Evolutionary conservation across 2,888 invertebrate genomes (phyloP).

Genomic region (Scaptomyza reducta): DNA sequence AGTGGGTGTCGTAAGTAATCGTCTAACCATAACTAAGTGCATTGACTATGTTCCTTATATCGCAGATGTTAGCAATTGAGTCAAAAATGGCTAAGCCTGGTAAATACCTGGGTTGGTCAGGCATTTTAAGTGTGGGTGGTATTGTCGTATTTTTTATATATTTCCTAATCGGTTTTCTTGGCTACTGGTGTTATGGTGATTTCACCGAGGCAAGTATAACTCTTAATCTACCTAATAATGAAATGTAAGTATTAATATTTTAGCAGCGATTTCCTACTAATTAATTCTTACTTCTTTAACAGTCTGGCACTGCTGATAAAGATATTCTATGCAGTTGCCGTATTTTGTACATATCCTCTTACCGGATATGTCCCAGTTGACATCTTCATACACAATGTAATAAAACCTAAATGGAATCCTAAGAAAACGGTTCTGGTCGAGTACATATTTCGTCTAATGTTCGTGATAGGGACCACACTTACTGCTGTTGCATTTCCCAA

Average conservation of each 20-base stretch:
- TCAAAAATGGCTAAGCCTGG: conserved; percentile 95
- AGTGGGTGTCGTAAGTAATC: conserved; percentile 88
- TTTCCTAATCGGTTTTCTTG: conserved; percentile 93
- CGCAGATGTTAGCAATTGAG: conserved; percentile 95
- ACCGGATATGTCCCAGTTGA: conserved; percentile 98
- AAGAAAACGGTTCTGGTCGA: conserved; percentile 31
- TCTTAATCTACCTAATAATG: conserved; percentile 89
- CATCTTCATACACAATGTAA: conserved; percentile 89
- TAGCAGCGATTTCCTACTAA: neutral
- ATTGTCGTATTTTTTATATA: conserved; percentile 90
- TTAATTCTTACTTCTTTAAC: conserved; percentile 42
- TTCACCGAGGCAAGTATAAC: conserved; percentile 91
- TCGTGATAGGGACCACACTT: conserved; percentile 24
- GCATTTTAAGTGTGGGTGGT: conserved; percentile 95
- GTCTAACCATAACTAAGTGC: neutral
- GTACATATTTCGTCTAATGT: conserved; percentile 25
- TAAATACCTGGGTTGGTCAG: conserved; percentile 93
- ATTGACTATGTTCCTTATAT: neutral
- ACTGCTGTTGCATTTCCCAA: conserved; percentile 49
- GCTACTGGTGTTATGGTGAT: conserved; percentile 93
- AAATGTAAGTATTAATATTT: conserved; percentile 86
- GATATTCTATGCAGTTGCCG: conserved; percentile 90
- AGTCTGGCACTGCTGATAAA: conserved; percentile 91
- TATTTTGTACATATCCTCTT: conserved; percentile 95
- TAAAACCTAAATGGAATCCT: conserved; percentile 1